phyloP scores from a whole-genome alignment of 2,888 invertebrate genomes.

The Cabera pusaria region DNA sequence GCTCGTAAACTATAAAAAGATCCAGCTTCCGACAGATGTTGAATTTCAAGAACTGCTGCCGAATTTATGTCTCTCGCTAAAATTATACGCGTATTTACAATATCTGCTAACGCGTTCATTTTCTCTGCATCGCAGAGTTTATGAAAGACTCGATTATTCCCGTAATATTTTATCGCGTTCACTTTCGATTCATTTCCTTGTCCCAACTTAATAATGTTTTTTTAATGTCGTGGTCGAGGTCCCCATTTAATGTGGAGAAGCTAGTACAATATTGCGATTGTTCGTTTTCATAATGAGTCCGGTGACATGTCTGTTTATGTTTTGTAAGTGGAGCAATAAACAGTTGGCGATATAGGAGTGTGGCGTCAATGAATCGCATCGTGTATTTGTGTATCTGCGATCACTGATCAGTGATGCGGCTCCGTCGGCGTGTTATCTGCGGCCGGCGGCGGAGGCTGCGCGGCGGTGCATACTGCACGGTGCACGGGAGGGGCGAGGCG shows the following conservation, averaged over 20 bases:
- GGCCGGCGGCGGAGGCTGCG: constrained; percentile 67
- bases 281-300: constrained; percentile 25
- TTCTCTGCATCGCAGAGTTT: constrained; percentile 25
- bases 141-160: constrained; percentile 34
- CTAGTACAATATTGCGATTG: constrained; percentile 25
- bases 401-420: constrained; percentile 49
- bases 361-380: constrained; percentile 71
- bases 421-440: constrained; percentile 54
- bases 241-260: too few relatives aligned
- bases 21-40: constrained; percentile 52
- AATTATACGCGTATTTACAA: constrained; percentile 37
- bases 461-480: constrained; percentile 62
- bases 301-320: constrained; percentile 44
- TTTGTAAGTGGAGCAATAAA: constrained; percentile 50
- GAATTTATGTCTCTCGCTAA: constrained; percentile 38
- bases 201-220: too few relatives aligned
- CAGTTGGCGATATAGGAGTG: constrained; percentile 56
- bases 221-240: too few relatives aligned
- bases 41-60: constrained; percentile 44
- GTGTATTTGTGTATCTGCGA: constrained; percentile 47
- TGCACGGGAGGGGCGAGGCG: constrained; percentile 41
- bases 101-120: constrained; percentile 24
- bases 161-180: constrained; percentile 29
- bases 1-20: constrained; percentile 55
- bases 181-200: constrained; percentile 25